A percentile compares a stretch with the other conserved stretches of the same genome.
Conservation (phyloP, 2,888 invertebrate genomes). For the Leuctra nigra region DNA sequence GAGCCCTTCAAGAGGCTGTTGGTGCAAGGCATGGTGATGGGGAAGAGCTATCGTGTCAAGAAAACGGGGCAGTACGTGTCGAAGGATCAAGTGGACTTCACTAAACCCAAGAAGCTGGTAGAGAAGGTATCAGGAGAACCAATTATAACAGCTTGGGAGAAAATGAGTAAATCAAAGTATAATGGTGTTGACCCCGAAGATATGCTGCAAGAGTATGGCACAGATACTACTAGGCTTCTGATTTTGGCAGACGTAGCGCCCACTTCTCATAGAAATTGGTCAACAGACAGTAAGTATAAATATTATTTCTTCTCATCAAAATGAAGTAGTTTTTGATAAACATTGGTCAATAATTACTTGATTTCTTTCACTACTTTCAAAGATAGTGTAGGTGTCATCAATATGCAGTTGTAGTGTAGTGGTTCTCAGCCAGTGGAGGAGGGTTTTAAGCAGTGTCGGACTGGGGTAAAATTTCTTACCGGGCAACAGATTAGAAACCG, state of each 20-base stretch:
- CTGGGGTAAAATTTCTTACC: no score
- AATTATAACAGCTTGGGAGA: conserved; percentile 80
- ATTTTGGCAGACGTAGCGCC: conserved; percentile 89
- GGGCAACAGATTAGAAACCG: no score
- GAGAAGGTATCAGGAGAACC: conserved; percentile 57
- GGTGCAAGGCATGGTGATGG: conserved; percentile 95
- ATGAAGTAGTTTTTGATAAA: no score
- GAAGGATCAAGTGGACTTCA: conserved; percentile 51
- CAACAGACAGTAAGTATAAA: conserved; percentile 64
- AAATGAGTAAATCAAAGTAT: conserved; percentile 98
- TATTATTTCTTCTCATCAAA: no score
- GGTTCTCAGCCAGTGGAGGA: no score
- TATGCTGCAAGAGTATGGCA: conserved; percentile 72
- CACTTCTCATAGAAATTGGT: conserved; percentile 84
- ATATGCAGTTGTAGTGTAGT: no score
- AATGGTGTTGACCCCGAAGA: conserved; percentile 93
- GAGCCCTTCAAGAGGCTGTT: conserved; percentile 91
- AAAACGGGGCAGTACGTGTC: conserved; percentile 72
- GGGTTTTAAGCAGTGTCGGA: no score
- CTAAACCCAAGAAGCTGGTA: conserved; percentile 43
- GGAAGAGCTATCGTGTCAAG: conserved; percentile 67
- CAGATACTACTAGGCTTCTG: conserved; percentile 83
- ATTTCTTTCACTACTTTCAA: no score
- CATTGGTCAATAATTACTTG: no score
- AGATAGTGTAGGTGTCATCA: no score